Evolutionary conservation across 2,113 vertebrate genomes (phyloP).

Genomic region (Psilopogon haemacephalus): DNA sequence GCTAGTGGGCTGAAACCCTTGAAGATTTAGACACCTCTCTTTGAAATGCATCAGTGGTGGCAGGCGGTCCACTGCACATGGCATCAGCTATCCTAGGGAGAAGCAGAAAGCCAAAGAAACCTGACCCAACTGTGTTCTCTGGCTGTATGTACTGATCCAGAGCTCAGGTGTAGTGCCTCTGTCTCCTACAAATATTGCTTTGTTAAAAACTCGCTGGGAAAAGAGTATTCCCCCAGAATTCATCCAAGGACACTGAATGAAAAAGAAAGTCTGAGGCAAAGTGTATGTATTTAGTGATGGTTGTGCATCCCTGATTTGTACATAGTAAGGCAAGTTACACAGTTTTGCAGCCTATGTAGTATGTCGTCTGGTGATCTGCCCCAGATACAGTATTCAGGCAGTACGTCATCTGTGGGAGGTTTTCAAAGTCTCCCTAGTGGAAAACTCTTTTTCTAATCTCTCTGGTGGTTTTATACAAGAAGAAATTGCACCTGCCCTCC

Average conservation of each 20-base stretch:
- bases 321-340: neutral
- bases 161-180: neutral
- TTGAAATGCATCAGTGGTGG: neutral
- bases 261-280: neutral
- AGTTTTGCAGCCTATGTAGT: neutral
- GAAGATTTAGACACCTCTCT: neutral
- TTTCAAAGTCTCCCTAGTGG: neutral
- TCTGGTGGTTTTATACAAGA: neutral
- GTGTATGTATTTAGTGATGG: neutral
- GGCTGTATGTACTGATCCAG: neutral
- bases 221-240: neutral
- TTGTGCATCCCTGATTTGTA: neutral
- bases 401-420: neutral
- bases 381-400: neutral
- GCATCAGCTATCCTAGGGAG: neutral
- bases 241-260: neutral
- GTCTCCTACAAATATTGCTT: neutral
- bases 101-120: conserved; percentile 1
- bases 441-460: neutral
- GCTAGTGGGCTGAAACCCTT: rapidly evolving
- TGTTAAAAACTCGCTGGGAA: neutral
- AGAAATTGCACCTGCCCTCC: neutral
- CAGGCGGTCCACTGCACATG: neutral
- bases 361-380: neutral
- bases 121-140: neutral